Percentiles rank a stretch among this genome's conserved stretches.
Conservation (phyloP, 35 echinoderm and acorn worm species). For the Apostichopus californicus region DNA sequence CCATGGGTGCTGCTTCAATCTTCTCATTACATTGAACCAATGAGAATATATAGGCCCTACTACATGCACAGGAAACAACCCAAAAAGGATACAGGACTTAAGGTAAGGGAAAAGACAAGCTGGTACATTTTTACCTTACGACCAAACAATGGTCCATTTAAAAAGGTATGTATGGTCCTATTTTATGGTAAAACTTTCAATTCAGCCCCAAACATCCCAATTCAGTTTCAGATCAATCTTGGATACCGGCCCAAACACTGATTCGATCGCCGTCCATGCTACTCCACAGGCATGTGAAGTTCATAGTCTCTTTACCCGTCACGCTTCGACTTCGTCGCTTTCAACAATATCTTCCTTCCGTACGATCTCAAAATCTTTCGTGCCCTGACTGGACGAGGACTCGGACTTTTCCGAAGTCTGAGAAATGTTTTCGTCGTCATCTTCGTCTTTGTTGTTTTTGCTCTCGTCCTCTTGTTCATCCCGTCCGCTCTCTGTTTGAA, state of each 20-base stretch:
- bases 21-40: too few relatives aligned
- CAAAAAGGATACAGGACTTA: too few relatives aligned
- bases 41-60: too few relatives aligned
- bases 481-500: background rate
- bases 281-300: background rate
- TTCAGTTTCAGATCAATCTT: background rate
- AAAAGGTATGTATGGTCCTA: too few relatives aligned
- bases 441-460: slow-evolving; percentile 48
- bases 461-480: slow-evolving; percentile 36
- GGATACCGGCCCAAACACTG: background rate
- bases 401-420: slow-evolving; percentile 50
- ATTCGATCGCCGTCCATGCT: too few relatives aligned
- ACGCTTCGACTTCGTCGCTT: background rate
- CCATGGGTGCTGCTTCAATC: too few relatives aligned
- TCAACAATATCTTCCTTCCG: slow-evolving; percentile 63
- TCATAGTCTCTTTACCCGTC: background rate
- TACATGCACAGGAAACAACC: too few relatives aligned
- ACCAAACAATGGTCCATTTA: too few relatives aligned
- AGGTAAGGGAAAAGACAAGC: too few relatives aligned
- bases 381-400: slow-evolving; percentile 48
- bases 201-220: background rate
- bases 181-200: background rate
- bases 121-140: too few relatives aligned
- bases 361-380: slow-evolving; percentile 81
- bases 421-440: slow-evolving; percentile 41